phyloP scores from a whole-genome alignment of 2,113 vertebrate species.

The Benitochromis conjunctus region DNA sequence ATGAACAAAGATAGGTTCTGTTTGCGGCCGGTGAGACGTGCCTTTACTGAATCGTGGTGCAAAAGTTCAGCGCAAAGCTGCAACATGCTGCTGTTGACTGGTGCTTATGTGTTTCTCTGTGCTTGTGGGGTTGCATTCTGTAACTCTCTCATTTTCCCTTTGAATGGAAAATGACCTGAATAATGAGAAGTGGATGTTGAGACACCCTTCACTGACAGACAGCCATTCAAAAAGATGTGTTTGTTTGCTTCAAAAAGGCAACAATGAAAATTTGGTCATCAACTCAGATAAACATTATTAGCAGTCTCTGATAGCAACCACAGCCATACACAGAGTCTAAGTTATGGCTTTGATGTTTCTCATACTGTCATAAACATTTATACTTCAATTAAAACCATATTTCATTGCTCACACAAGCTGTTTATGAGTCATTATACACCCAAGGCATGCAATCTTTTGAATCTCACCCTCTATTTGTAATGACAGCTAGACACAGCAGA shows the following conservation, averaged over 20 bases:
- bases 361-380: conserved; percentile 62
- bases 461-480: conserved; percentile 49
- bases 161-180: conserved; percentile 18
- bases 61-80: not conserved
- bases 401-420: conserved; percentile 54
- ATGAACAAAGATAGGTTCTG: conserved; percentile 4
- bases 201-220: conserved; percentile 34
- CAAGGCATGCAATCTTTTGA: conserved; percentile 29
- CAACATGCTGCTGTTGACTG: not conserved
- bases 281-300: conserved; percentile 56
- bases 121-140: not conserved
- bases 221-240: conserved; percentile 20
- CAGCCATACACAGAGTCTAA: conserved; percentile 35
- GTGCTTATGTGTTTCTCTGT: not conserved
- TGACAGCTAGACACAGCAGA: conserved; percentile 67
- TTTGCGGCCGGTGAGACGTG: not conserved
- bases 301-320: conserved; percentile 41
- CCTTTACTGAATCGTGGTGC: not conserved
- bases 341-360: conserved; percentile 53
- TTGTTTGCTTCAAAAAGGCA: conserved; percentile 53
- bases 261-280: conserved; percentile 45
- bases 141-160: not conserved
- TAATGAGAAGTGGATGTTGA: conserved; percentile 50
- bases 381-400: conserved; percentile 67
- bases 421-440: conserved; percentile 46